A percentile compares a stretch with the other conserved stretches of the same genome.
Evolutionary conservation across 2,797 vertebrate genomes (phyloP).

Genomic region (Trematomus bernacchii): DNA sequence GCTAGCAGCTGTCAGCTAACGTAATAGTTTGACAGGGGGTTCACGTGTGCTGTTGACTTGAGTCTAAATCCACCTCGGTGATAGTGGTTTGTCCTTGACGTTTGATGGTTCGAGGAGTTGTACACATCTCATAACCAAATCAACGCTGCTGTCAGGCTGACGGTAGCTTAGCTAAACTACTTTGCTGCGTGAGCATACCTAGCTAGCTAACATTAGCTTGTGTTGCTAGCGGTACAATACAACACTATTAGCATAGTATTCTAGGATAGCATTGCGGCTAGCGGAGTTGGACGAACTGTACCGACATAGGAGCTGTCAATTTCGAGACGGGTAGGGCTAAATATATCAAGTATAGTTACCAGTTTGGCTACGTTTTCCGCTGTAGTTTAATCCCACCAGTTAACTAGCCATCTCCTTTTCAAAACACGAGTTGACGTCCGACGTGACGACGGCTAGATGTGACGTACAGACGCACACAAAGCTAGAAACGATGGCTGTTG

Average conservation of each 20-base stretch:
- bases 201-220: constrained; percentile 63
- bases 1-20: neutral
- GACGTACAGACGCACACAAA: constrained; percentile 56
- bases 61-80: neutral
- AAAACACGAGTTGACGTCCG: constrained; percentile 76
- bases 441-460: constrained; percentile 49
- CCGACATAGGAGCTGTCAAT: neutral
- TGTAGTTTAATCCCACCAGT: constrained; percentile 63
- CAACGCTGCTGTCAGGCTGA: constrained; percentile 28
- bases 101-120: neutral
- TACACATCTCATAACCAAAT: neutral
- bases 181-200: constrained; percentile 54
- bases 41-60: neutral
- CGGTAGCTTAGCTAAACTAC: constrained; percentile 34
- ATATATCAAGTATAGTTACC: constrained; percentile 39
- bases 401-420: constrained; percentile 75
- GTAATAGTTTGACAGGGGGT: neutral
- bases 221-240: constrained; percentile 32
- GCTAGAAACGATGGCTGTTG: neutral
- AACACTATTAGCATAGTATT: constrained; percentile 2
- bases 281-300: neutral
- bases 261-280: neutral
- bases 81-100: neutral
- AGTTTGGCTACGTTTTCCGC: constrained; percentile 47
- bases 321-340: neutral